Evolutionary conservation across 2,888 invertebrate species (phyloP).

Genomic region (Lagria hirta): DNA sequence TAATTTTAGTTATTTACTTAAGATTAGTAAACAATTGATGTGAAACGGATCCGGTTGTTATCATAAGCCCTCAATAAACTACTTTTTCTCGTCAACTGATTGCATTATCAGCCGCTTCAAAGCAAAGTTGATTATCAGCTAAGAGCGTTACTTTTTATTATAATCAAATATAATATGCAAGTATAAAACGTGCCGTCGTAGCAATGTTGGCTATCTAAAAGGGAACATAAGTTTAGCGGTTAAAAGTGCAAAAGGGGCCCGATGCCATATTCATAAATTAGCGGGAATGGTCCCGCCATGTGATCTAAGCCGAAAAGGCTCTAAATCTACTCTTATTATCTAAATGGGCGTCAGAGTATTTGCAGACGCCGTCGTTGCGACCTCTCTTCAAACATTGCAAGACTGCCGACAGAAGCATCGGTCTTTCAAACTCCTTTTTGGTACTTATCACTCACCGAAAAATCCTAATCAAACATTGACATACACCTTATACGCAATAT

Average conservation of each 20-base stretch:
- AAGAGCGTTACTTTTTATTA: slow-evolving; percentile 15
- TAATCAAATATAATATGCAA: slow-evolving; percentile 3
- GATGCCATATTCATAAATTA: slow-evolving; percentile 51
- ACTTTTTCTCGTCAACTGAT: no score
- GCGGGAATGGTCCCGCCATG: slow-evolving; percentile 47
- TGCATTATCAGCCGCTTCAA: no score
- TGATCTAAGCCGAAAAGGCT: slow-evolving; percentile 52
- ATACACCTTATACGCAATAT: no score
- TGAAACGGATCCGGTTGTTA: no score
- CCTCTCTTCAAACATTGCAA: slow-evolving; percentile 36
- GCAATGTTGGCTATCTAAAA: slow-evolving; percentile 16
- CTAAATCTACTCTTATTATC: slow-evolving; percentile 54
- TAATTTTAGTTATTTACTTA: no score
- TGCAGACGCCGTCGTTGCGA: slow-evolving; percentile 43
- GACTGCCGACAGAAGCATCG: slow-evolving; percentile 33
- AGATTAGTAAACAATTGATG: no score
- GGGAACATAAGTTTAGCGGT: slow-evolving; percentile 20
- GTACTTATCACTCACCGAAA: slow-evolving; percentile 31
- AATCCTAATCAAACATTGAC: no score
- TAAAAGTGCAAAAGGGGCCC: slow-evolving; percentile 32
- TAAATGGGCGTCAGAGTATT: slow-evolving; percentile 53
- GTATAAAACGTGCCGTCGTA: slow-evolving; percentile 9
- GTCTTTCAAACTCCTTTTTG: slow-evolving; percentile 14
- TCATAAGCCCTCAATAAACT: no score
- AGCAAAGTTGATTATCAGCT: no score